Percentiles rank a stretch among this genome's conserved stretches.
These are phyloP conservation scores for Ursus arctos DNA, from an alignment of 2,113 vertebrate genomes.

Conservation along the genomic window DNA sequence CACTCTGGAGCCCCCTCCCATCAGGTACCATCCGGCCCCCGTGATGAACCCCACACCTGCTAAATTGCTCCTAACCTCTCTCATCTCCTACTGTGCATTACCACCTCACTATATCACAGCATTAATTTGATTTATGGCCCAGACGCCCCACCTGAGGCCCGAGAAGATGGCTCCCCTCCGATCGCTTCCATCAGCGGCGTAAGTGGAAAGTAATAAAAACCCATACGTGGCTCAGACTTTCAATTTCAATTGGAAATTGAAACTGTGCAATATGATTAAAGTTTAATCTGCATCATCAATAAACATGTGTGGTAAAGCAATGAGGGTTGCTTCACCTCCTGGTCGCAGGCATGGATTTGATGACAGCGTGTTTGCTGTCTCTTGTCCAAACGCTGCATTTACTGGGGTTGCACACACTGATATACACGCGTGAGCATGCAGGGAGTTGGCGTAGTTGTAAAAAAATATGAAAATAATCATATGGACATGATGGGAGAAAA, in stretches of 20 bases:
- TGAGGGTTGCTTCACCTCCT: not conserved
- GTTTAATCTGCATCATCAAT: constrained; percentile 85
- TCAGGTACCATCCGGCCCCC: not conserved
- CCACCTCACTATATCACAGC: not conserved
- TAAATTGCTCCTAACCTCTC: constrained; percentile 52
- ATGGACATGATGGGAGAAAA: not conserved
- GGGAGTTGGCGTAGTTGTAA: not conserved
- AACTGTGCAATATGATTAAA: constrained; percentile 84
- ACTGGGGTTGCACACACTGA: not conserved
- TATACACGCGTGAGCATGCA: rapidly evolving
- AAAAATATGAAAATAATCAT: not conserved
- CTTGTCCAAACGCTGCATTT: not conserved
- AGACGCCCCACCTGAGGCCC: constrained; percentile 66
- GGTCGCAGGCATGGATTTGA: constrained; percentile 34
- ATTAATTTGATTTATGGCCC: constrained; percentile 76
- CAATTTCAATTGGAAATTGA: constrained; percentile 85
- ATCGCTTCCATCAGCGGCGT: constrained; percentile 65
- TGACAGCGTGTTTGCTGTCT: not conserved
- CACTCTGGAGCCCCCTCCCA: not conserved
- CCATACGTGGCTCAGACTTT: constrained; percentile 70
- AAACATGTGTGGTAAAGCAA: constrained; percentile 74
- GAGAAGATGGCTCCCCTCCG: constrained; percentile 70
- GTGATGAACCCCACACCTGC: not conserved
- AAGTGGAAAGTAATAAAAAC: constrained; percentile 84
- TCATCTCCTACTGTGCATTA: not conserved